These are phyloP conservation scores for Dolichallabes microphthalmus DNA, from an alignment of 2,113 vertebrate genomes.

Conservation along the genomic window DNA sequence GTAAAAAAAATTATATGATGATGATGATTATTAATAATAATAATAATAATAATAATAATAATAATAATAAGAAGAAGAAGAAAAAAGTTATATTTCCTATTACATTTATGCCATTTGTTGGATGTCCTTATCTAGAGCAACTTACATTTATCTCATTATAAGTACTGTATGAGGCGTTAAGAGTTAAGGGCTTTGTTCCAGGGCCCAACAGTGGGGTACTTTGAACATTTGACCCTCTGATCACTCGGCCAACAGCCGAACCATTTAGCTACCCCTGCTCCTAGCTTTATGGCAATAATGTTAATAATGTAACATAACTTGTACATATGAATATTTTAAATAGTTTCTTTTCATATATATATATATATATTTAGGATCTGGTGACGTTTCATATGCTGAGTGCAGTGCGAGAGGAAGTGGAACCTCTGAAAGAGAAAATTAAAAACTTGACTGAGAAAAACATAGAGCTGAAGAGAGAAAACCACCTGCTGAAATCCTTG, in stretches of 20 bases:
- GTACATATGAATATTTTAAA: neutral
- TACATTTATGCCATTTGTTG: neutral
- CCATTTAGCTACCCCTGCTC: no score
- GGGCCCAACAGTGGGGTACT: no score
- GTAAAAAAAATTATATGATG: neutral
- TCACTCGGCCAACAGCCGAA: no score
- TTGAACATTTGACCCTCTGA: no score
- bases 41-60: neutral
- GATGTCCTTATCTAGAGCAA: no score
- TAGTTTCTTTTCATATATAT: neutral
- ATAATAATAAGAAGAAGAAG: neutral
- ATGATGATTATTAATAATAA: no score
- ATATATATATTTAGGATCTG: conserved; percentile 1
- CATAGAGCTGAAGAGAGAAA: neutral
- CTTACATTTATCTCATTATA: no score
- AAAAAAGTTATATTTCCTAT: neutral
- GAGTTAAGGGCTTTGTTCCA: no score
- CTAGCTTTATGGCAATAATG: neutral
- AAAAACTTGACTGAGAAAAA: conserved; percentile 2
- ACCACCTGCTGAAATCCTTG: neutral
- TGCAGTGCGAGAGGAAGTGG: conserved; percentile 19
- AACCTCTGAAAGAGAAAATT: neutral
- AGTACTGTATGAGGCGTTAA: no score
- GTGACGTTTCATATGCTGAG: conserved; percentile 1
- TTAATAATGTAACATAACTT: neutral